These are phyloP conservation scores for Hirtodrosophila duncani DNA, from an alignment of 2,888 invertebrate genomes.

Conservation along the genomic window DNA sequence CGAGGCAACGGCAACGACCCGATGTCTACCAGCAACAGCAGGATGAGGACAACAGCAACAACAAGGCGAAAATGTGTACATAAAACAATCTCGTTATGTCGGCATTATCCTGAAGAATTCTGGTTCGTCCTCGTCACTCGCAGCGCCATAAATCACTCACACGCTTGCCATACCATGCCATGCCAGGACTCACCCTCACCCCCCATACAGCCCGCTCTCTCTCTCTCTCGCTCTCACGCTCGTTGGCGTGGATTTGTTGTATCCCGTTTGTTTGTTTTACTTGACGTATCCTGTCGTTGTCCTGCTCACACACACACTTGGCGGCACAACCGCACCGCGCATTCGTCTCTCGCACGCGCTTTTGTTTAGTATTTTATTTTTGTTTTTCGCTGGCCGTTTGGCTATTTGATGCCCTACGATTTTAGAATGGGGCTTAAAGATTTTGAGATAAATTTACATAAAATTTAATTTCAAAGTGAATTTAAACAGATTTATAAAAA, in stretches of 20 bases:
- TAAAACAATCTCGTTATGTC: slow-evolving; percentile 77
- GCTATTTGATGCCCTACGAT: too few species aligned
- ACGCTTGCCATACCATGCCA: slow-evolving; percentile 69
- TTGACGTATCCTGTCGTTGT: slow-evolving; percentile 43
- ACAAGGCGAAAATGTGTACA: slow-evolving; percentile 67
- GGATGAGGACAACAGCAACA: slow-evolving; percentile 13
- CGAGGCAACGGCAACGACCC: slow-evolving; percentile 28
- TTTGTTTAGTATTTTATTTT: slow-evolving; percentile 43
- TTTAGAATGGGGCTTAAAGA: too few species aligned
- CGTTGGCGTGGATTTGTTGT: slow-evolving; percentile 2
- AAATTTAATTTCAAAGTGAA: too few species aligned
- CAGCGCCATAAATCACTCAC: slow-evolving; percentile 77
- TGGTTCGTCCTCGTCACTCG: slow-evolving; percentile 77
- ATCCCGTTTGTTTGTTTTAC: slow-evolving; percentile 8
- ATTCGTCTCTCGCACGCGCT: slow-evolving; percentile 29
- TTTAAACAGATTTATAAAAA: too few species aligned
- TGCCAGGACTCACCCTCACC: slow-evolving; percentile 44
- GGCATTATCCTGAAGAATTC: slow-evolving; percentile 76
- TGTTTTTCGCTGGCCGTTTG: slow-evolving; percentile 1
- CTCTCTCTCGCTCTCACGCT: slow-evolving; percentile 2
- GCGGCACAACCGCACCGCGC: slow-evolving; percentile 25
- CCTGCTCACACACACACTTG: slow-evolving; percentile 44
- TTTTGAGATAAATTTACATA: too few species aligned
- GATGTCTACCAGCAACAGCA: slow-evolving; percentile 11
- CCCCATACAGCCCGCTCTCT: slow-evolving; percentile 2